phyloP scores from a whole-genome alignment of 2,797 vertebrate species.

The Coreius guichenoti region DNA sequence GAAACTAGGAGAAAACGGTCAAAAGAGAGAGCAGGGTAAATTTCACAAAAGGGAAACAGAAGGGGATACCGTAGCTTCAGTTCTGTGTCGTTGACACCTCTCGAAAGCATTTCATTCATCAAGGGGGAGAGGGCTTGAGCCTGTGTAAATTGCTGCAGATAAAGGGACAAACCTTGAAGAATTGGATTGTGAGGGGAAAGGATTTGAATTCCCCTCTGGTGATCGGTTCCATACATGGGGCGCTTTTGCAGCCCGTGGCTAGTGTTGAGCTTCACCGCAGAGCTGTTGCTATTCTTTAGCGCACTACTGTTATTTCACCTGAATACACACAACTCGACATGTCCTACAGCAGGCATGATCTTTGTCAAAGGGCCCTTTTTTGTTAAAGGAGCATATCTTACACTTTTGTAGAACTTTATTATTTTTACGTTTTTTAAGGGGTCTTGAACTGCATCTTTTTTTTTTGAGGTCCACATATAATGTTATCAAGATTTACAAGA shows the following conservation, averaged over 20 bases:
- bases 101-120: slow-evolving; percentile 71
- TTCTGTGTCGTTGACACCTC: slow-evolving; percentile 64
- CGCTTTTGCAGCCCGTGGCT: slow-evolving; percentile 52
- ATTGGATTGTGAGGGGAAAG: slow-evolving; percentile 67
- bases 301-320: slow-evolving; percentile 13
- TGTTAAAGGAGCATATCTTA: background rate
- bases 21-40: slow-evolving; percentile 32
- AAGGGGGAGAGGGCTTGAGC: slow-evolving; percentile 64
- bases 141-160: slow-evolving; percentile 65
- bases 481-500: background rate
- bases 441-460: background rate
- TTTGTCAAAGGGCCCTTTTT: background rate
- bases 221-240: slow-evolving; percentile 56
- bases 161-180: slow-evolving; percentile 64
- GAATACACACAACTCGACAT: slow-evolving; percentile 1
- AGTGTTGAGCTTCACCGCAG: slow-evolving; percentile 43
- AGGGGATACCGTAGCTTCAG: slow-evolving; percentile 52
- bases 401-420: background rate
- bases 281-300: slow-evolving; percentile 53
- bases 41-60: slow-evolving; percentile 44
- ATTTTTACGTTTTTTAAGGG: background rate
- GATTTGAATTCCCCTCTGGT: slow-evolving; percentile 66
- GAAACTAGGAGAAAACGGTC: slow-evolving; percentile 11
- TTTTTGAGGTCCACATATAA: background rate
- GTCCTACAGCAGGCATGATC: background rate